phyloP scores from a whole-genome alignment of 2,888 invertebrate genomes.

The Nasonovia ribisnigri region DNA sequence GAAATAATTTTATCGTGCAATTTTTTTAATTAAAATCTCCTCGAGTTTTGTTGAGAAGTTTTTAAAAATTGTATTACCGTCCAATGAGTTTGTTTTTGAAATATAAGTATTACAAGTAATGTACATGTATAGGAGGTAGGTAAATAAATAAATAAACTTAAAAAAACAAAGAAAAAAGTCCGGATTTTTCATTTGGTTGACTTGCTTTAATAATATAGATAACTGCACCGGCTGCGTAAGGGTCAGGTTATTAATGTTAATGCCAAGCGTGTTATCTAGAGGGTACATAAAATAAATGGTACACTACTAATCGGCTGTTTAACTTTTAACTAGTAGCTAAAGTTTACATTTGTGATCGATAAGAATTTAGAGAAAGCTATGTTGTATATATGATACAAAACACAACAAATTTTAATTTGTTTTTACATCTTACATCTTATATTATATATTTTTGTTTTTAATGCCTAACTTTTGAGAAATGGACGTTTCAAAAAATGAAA shows the following conservation, averaged over 20 bases:
- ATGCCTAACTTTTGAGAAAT: not conserved
- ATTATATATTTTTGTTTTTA: not conserved
- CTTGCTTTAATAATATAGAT: slow-evolving; percentile 35
- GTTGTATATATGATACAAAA: not conserved
- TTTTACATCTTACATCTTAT: not conserved
- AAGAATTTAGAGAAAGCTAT: slow-evolving; percentile 21
- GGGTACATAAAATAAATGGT: slow-evolving; percentile 37
- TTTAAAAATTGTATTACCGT: not conserved
- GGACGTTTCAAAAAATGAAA: not conserved
- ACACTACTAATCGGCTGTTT: slow-evolving; percentile 42
- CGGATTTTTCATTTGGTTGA: slow-evolving; percentile 32
- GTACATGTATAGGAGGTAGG: no score
- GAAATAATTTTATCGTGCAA: not conserved
- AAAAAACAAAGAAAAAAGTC: not conserved
- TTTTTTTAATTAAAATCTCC: not conserved
- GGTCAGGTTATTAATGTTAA: slow-evolving; percentile 55
- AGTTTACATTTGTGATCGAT: slow-evolving; percentile 41
- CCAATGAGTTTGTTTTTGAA: not conserved
- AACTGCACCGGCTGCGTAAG: not conserved
- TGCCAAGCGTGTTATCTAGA: slow-evolving; percentile 41
- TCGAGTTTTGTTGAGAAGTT: not conserved
- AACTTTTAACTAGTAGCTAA: slow-evolving; percentile 47
- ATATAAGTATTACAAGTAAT: not conserved
- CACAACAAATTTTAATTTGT: not conserved
- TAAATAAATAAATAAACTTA: slow-evolving; percentile 9